These are phyloP conservation scores for Deroplatys truncata DNA, from an alignment of 2,888 invertebrate species.

Conservation along the genomic window DNA sequence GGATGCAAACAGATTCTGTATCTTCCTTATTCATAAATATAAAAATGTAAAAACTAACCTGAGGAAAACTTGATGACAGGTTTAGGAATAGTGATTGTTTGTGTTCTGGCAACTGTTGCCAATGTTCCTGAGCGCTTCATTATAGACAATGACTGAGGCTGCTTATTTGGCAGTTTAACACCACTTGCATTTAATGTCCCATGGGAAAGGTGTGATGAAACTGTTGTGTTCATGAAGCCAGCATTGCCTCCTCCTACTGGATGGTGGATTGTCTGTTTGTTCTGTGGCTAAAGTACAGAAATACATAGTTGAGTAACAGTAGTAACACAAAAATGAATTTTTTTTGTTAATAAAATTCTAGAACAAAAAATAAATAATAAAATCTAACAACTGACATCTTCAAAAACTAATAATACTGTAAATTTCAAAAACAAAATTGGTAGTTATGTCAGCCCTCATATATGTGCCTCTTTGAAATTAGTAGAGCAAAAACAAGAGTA, in stretches of 20 bases:
- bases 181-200: not conserved
- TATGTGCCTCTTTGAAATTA: too few relatives aligned
- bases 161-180: constrained; percentile 13
- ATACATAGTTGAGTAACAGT: not conserved
- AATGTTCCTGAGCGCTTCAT: constrained; percentile 49
- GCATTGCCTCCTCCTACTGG: not conserved
- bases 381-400: too few relatives aligned
- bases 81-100: constrained; percentile 69
- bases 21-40: too few relatives aligned
- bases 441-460: too few relatives aligned
- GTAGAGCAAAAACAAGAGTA: too few relatives aligned
- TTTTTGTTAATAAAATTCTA: not conserved
- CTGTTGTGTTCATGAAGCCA: not conserved
- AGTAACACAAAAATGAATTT: not conserved
- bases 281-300: constrained; percentile 12
- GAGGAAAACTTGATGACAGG: constrained; percentile 68
- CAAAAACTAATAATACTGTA: too few relatives aligned
- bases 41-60: constrained; percentile 35
- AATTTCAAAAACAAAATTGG: too few relatives aligned
- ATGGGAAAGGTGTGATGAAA: constrained; percentile 13
- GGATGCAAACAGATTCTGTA: too few relatives aligned
- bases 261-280: constrained; percentile 7
- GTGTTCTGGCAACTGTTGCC: constrained; percentile 57
- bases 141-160: constrained; percentile 20
- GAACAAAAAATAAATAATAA: too few relatives aligned